Percentiles rank a stretch among this genome's conserved stretches.
These are phyloP conservation scores for Pycnomerus fuliginosus DNA, from an alignment of 2,888 invertebrate genomes.

Conservation along the genomic window DNA sequence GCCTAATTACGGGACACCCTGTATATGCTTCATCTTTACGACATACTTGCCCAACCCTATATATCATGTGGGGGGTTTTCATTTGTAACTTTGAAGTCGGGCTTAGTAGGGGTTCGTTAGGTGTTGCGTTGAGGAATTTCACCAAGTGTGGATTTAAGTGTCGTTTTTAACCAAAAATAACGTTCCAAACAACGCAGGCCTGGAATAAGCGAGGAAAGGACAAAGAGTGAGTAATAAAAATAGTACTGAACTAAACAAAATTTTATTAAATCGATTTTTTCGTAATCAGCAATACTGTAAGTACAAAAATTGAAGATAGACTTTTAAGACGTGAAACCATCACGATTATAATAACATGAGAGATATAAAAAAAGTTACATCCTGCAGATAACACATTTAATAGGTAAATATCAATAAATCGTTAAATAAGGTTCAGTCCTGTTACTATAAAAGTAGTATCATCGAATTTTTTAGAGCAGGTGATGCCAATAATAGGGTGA, in stretches of 20 bases:
- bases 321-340: slow-evolving; percentile 47
- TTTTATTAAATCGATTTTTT: slow-evolving; percentile 48
- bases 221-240: no score
- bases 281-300: slow-evolving; percentile 51
- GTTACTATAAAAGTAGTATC: slow-evolving; percentile 42
- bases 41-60: no score
- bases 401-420: slow-evolving; percentile 24
- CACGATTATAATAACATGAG: slow-evolving; percentile 43
- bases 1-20: no score
- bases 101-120: no score
- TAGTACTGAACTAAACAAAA: slow-evolving; percentile 43
- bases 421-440: slow-evolving; percentile 43
- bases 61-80: no score
- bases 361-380: slow-evolving; percentile 43
- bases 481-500: slow-evolving; percentile 35
- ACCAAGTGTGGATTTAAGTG: no score
- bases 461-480: slow-evolving; percentile 26
- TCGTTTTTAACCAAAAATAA: no score
- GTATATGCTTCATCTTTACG: no score
- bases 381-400: slow-evolving; percentile 38
- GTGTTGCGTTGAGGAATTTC: no score
- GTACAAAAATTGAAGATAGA: slow-evolving; percentile 50
- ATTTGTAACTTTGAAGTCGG: no score
- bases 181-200: no score
- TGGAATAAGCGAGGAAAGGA: no score